Evolutionary conservation across 2,797 vertebrate species (phyloP), one percentile per base, ranked within the genome.

Genomic region (Staurois parvus): DNA sequence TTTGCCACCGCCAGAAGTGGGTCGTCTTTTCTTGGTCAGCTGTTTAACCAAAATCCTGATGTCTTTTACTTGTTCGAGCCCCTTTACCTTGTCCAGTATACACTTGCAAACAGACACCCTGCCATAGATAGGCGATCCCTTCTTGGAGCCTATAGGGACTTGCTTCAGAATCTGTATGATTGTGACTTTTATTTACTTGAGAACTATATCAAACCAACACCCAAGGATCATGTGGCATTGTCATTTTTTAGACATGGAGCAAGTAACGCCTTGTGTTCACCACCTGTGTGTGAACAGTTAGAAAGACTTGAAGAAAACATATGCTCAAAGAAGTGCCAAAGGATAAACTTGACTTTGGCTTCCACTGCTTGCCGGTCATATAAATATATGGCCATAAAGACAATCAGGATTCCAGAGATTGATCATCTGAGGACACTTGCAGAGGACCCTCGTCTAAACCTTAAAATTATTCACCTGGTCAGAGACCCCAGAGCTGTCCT

Each of bases 51-150:
- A 88, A 94, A 96, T 89, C 93, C 94, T 0, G 91, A 89, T 21
- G 88, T 96, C 84, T 97, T 96, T 89, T 96, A 96, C 2, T 89
- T 96, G 83, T 96, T 93, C 66, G 96, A 96, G 85, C 96, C 95
- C 0, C 95, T 96, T 83, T 96, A 94, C 82, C 95, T 96, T 3
- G 93, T 87, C 8, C 81, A 83, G 29, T 21, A 28, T 7, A 64
- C 72, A 56, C 83, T 87, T 32, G 73, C 92, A 30, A 95, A 95
- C 87, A 92, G 93, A 76, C 89, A 93, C 30, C 72, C 94, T 0
- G 92, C 93, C 12, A 73, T 94, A 73, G 93, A 95, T 79, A 92
- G 93, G 24, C 89, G 94, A 32, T 92, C 93, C 26, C 91, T 96
- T 2, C 91, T 96, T 56, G 95, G 94, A 2, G 95, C 95, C 1